These are phyloP conservation scores for Oceanodroma tethys DNA, from an alignment of 2,113 vertebrate species.

Conservation along the genomic window DNA sequence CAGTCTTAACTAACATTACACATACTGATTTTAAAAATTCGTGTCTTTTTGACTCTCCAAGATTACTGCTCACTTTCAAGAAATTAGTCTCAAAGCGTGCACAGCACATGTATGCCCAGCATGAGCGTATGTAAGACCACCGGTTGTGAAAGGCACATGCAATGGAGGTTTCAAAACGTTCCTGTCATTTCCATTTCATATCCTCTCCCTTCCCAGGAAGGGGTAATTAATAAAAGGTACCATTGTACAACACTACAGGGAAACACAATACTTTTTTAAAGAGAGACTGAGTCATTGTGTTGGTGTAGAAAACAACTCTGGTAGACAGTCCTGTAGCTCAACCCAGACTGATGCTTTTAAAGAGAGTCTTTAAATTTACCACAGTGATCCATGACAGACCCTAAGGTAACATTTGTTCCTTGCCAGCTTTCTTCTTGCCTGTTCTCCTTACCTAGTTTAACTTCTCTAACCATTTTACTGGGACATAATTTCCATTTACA, in stretches of 20 bases:
- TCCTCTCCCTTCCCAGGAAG: not conserved
- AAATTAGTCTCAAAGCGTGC: not conserved
- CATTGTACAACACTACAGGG: not conserved
- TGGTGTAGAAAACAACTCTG: not conserved
- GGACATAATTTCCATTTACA: not conserved
- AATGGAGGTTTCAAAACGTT: not conserved
- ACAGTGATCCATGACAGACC: not conserved
- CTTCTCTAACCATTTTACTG: not conserved
- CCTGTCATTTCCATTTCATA: not conserved
- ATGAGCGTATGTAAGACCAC: accelerated
- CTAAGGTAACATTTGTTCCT: not conserved
- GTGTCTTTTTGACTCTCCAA: not conserved
- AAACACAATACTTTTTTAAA: not conserved
- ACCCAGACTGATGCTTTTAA: not conserved
- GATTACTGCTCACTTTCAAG: not conserved
- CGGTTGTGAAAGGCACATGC: not conserved
- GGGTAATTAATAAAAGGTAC: not conserved
- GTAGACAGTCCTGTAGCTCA: not conserved
- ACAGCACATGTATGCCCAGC: not conserved
- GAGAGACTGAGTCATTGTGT: not conserved
- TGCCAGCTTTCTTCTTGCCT: not conserved
- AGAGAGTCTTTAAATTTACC: not conserved
- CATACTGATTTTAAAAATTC: not conserved
- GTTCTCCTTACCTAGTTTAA: not conserved
- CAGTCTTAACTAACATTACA: not conserved